Evolutionary conservation across 2,797 vertebrate genomes (phyloP), one percentile per base, ranked within the genome.

Genomic region (Myotis pilosus): DNA sequence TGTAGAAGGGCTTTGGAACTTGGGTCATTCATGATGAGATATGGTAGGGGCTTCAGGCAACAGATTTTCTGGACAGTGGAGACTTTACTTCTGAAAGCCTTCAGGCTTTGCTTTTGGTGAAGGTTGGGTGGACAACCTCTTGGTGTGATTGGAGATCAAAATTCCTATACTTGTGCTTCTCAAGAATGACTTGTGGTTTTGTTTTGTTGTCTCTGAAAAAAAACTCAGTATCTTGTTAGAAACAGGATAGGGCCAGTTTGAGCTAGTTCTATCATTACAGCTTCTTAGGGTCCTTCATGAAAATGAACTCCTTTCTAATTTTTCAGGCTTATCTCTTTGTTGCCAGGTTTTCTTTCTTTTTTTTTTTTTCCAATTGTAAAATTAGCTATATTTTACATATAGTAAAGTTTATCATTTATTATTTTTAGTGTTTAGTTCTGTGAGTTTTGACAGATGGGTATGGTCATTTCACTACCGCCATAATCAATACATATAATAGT

Each of bases 301-400:
- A 89, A 30, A 47, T 36, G 55, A 13, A 53, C 1, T 89, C 16
- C 33, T 23, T 19, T 41, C 2, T 84, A n/a, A 62, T 87, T 87
- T 85, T 92, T 91, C 22, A 72, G 11, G 81, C 51, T 94, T 25
- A 23, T 64, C 13, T 92, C 36, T 96, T 47, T 69, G 38, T 83
- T 82, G 44, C 64, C 12, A 79, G 64, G 28, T 64, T 71, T n/a
- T 28, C 11, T 80, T 25, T 68, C 23, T 72, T 38, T 41, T 47
- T 53, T 74, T 5, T 22, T 41, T 86, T 0, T 5, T 7, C 53
- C 3, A 9, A 36, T 91, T 83, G 92, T 66, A 44, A 79, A 62
- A 74, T 82, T 44, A 85, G 13, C 4, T 87, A 11, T 75, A 75
- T 66, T 79, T 92, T 84, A 75, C 20, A 60, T 55, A 16, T 28